phyloP scores from a whole-genome alignment of 2,113 vertebrate genomes.

The Misgurnus mizolepis region DNA sequence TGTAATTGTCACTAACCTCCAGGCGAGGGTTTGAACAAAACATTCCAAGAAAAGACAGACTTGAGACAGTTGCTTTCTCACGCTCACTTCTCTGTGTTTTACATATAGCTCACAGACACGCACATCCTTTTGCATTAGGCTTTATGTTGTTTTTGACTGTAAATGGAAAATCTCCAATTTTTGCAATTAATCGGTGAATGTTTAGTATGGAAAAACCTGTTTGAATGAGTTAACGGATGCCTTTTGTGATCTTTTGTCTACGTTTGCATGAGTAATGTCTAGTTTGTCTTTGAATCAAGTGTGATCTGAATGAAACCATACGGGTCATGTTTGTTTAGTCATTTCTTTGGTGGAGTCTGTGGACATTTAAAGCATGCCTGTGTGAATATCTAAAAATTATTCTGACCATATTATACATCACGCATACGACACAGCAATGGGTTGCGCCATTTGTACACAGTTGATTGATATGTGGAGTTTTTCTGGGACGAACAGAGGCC shows the following conservation, averaged over 20 bases:
- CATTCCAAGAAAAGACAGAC: conserved; percentile 9
- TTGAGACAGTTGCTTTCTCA: neutral
- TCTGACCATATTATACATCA: neutral
- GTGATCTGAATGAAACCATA: neutral
- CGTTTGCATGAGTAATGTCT: neutral
- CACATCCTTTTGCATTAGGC: neutral
- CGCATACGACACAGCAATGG: conserved; percentile 48
- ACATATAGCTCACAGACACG: neutral
- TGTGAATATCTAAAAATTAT: neutral
- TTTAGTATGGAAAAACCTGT: neutral
- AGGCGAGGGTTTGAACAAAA: conserved; percentile 39
- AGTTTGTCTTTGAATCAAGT: neutral
- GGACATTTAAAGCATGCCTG: neutral
- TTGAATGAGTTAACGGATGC: neutral
- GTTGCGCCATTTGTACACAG: conserved; percentile 70
- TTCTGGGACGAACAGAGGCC: conserved; percentile 49
- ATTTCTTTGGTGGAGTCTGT: neutral
- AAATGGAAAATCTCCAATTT: neutral
- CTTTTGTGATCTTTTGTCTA: neutral
- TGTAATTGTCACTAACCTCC: conserved; percentile 21
- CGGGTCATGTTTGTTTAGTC: neutral
- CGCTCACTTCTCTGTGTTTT: neutral
- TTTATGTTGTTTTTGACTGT: neutral
- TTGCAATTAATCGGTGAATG: neutral
- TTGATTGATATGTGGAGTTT: conserved; percentile 70